Conservation (phyloP, 2,113 vertebrate species). For the Heptranchias perlo region DNA sequence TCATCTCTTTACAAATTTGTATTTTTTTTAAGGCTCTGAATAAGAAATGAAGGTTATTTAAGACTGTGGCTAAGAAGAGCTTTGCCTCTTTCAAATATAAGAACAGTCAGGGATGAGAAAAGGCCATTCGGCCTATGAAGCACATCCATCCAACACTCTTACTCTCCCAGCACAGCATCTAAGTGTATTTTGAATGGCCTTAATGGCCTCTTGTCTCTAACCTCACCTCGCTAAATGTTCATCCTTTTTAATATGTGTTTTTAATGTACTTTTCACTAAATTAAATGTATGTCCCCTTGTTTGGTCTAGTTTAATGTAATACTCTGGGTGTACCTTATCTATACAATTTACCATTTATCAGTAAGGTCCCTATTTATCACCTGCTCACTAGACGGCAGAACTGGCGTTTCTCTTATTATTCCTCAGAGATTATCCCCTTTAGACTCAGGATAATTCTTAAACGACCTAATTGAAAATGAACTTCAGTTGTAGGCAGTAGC, state of each 20-base stretch:
- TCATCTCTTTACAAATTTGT: not conserved
- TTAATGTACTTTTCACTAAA: not conserved
- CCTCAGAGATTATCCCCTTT: not conserved
- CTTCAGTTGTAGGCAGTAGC: not conserved
- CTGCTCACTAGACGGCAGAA: not conserved
- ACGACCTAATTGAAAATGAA: not conserved
- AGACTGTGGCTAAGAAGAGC: not conserved
- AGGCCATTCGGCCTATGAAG: not conserved
- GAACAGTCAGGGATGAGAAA: not conserved
- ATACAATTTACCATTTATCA: not conserved
- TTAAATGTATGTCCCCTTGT: not conserved
- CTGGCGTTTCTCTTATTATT: not conserved
- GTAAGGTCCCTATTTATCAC: not conserved
- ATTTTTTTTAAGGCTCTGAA: not conserved
- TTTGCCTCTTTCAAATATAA: not conserved
- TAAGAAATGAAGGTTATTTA: not conserved
- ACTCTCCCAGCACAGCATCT: not conserved
- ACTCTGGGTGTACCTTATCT: not conserved
- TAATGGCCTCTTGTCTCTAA: not conserved
- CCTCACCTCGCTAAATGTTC: not conserved
- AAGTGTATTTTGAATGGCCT: not conserved
- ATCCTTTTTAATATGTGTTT: not conserved
- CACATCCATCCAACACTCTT: not conserved
- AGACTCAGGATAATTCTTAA: not conserved
- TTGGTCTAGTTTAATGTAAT: not conserved